A percentile compares a stretch with the other conserved stretches of the same genome.
Conservation (phyloP, 2,797 vertebrate species). For the Scyliorhinus canicula region DNA sequence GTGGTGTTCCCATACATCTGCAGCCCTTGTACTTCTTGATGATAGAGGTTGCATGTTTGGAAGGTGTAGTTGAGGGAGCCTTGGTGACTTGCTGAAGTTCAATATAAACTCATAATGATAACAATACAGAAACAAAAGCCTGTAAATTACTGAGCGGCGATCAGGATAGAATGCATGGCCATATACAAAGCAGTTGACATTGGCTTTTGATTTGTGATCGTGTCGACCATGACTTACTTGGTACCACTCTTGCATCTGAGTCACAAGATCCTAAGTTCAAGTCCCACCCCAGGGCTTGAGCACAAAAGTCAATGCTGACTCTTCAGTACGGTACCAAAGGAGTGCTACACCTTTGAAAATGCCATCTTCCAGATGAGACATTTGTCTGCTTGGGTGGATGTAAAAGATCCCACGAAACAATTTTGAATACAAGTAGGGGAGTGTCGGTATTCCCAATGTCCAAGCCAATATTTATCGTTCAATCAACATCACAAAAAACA, state of each 20-base stretch:
- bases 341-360: not conserved
- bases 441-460: not conserved
- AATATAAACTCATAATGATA: not conserved
- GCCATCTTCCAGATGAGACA: not conserved
- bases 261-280: not conserved
- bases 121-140: not conserved
- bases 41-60: too few relatives aligned
- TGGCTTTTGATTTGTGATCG: not conserved
- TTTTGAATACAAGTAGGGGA: too few relatives aligned
- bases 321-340: not conserved
- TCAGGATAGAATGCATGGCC: not conserved
- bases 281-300: not conserved
- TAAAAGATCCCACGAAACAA: not conserved
- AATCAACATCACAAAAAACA: not conserved
- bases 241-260: not conserved
- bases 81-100: not conserved
- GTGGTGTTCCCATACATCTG: too few relatives aligned
- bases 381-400: not conserved
- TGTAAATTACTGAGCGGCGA: not conserved
- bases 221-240: not conserved
- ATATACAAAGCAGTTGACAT: not conserved
- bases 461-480: not conserved
- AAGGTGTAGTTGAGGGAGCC: too few relatives aligned
- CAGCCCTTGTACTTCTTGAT: too few relatives aligned
- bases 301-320: not conserved